Base-by-base conservation (phyloP, 2,888 invertebrate species). In the Loripinus fragilis region DNA sequence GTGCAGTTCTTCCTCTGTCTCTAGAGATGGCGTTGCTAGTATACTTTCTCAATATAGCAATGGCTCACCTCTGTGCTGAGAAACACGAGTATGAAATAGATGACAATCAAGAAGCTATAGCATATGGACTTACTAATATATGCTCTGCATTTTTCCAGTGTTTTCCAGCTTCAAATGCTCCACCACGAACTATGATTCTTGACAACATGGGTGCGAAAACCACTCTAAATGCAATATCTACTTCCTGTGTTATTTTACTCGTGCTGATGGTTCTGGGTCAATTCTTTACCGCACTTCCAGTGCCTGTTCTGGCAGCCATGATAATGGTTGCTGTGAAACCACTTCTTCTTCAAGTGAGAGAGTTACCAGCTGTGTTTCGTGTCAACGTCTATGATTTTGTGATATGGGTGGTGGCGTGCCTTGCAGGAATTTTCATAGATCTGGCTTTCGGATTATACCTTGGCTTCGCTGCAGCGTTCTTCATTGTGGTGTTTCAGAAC, bases 321-420 rank as follows among this genome's bases (percentile, higher is more conserved):
- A 94, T 94, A 65, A 90, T 94, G 38, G 93, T 93, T 5, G 92
- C 93, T 17, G 88, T 94, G 69, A 92, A 94, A 73, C 90, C 92
- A 65, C 87, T 94, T 20, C 90, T 94, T 67, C 93, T 95, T 92
- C 97, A 97, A 94, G 95, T 96, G 17, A 87, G 94, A 91, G 96
- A 96, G 65, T 94, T 97, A 0, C 93, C 94, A 25, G 95, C 95
- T 84, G 95, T 97, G 85, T 97, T 96, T 96, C 95, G 94, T 86
- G 93, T 97, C 23, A 97, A 97, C 84, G 95, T 95, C 88, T 94
- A 96, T 88, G 98, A 98, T 91, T 97, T 96, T 0, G 87, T 95
- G 1, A 89, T 90, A 17, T 92, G 92, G 91, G 35, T 91, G 0
- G 64, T 85, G 3, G 89, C 92, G 0, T 88, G 86, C 55, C 20